These are phyloP conservation scores for mouse (Mus musculus) DNA, from an alignment of 2,113 vertebrate species.

Conservation along the genomic window GRCm39 chr2:44821501-44822000, in stretches of 20 bases:
- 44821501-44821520: constrained; percentile 75
- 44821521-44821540: constrained; percentile 65
- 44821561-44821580: constrained; percentile 65
- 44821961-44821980: constrained; percentile 76
- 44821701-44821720: constrained; percentile 67
- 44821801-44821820: constrained; percentile 58
- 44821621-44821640: constrained; percentile 69
- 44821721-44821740: constrained; percentile 40
- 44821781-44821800: constrained; percentile 60
- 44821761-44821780: constrained; percentile 66
- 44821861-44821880: constrained; percentile 74
- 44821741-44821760: neutral
- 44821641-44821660: constrained; percentile 62
- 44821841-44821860: constrained; percentile 70
- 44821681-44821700: constrained; percentile 63
- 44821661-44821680: constrained; percentile 51
- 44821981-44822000: constrained; percentile 77
- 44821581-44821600: constrained; percentile 72
- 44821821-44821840: constrained; percentile 71
- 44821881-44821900: constrained; percentile 77
- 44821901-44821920: constrained; percentile 82
- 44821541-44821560: constrained; percentile 61
- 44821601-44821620: constrained; percentile 71
- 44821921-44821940: constrained; percentile 79
- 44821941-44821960: constrained; percentile 67